phyloP scores from a whole-genome alignment of 2,888 invertebrate species.

The Himalopsyche kuldschensis region DNA sequence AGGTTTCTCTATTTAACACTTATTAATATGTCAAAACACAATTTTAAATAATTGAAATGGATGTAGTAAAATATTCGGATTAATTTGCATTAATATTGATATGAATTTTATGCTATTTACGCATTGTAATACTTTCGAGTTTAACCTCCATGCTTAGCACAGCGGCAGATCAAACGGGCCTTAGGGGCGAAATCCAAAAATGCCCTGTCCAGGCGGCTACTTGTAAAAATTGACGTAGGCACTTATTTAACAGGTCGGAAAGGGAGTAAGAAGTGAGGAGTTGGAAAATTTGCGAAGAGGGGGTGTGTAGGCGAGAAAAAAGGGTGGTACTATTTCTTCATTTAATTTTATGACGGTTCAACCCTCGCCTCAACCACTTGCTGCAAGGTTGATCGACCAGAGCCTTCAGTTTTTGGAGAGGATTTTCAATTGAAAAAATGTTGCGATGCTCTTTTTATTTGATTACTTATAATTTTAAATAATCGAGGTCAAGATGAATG shows the following conservation, averaged over 20 bases:
- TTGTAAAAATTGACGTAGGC: conserved; percentile 38
- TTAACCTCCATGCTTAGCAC: background rate
- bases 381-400: background rate
- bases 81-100: too few species aligned
- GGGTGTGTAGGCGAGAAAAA: background rate
- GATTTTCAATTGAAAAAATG: background rate
- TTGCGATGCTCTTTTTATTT: background rate
- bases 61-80: too few species aligned
- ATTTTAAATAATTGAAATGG: too few species aligned
- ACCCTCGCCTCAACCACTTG: conserved; percentile 24
- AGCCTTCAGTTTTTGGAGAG: background rate
- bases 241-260: conserved; percentile 34
- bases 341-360: conserved; percentile 39
- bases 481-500: too few species aligned
- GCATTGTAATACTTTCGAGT: background rate
- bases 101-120: background rate
- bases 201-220: conserved; percentile 6
- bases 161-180: background rate
- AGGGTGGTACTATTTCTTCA: conserved; percentile 36
- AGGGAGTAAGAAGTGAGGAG: background rate
- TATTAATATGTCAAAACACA: too few species aligned
- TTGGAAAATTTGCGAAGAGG: background rate
- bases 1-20: too few species aligned
- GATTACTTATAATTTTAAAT: too few species aligned
- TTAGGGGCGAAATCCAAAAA: background rate